Base-by-base conservation (phyloP, 2,888 invertebrate species). In the Lithophane socia region DNA sequence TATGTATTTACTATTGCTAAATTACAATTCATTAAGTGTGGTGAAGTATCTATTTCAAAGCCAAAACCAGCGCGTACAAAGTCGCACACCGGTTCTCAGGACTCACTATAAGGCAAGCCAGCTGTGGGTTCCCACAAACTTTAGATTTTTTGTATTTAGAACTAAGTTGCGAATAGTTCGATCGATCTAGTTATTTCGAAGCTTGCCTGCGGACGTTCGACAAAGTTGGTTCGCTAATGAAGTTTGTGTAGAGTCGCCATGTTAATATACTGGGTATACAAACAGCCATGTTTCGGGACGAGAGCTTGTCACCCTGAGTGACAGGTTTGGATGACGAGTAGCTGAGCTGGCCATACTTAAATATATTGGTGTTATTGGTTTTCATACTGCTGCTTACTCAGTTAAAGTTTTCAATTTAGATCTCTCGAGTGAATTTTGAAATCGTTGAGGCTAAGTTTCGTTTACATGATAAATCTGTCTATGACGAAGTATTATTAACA, bases 201-300 rank as follows among this genome's bases (percentile, higher is more conserved):
- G 13, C 73, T 75, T 54, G 80, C 68, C 68, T 69, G 72, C 61
- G 69, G 61, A 58, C 65, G 47, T 67, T 66, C 37, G 72, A 73
- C 81, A 44, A 77, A 84, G 81, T 81, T 86, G 61, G 42, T 54
- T 65, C 66, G 49, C 78, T 83, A 85, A 85, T 85, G 77, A 85
- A 85, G 74, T 85, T 78, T 73, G 67, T 65, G 68, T 68, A 37
- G 60, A 73, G 44, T 80, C 18, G 54, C 70, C 56, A 80, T 76
- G 70, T 80, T 76, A 56, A 63, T 74, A 60, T 66, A 61, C 75
- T 63, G 56, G 47, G 42, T 58, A 54, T 69, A 71, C 68, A 65
- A 61, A 56, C 42, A 44, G 47, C 37, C 52, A 24, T 80, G 77
- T 61, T 65, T 60, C 12, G 65, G 69, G 61, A 75, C 42, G 75